Conservation (phyloP, 2,113 vertebrate species). For the Clarias gariepinus region DNA sequence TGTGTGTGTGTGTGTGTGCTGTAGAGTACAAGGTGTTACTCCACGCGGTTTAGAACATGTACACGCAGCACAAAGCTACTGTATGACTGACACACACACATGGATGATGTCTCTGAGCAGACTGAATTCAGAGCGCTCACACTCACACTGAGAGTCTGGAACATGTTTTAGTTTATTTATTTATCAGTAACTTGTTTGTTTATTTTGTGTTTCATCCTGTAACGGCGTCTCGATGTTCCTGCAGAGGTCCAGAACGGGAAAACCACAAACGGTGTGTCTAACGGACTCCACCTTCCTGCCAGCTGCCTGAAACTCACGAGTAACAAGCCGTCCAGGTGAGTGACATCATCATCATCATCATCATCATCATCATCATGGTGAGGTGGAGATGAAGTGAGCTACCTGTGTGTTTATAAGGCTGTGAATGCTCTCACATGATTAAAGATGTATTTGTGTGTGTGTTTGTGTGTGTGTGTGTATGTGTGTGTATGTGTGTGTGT, state of each 20-base stretch:
- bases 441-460: slow-evolving; percentile 26
- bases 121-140: neutral
- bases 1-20: neutral
- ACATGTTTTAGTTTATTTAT: neutral
- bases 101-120: neutral
- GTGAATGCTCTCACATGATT: neutral
- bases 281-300: slow-evolving; percentile 87
- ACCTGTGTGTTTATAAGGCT: neutral
- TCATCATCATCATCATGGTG: slow-evolving; percentile 66
- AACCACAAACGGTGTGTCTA: slow-evolving; percentile 87
- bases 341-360: slow-evolving; percentile 71
- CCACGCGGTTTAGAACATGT: neutral
- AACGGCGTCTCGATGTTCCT: neutral
- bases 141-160: neutral
- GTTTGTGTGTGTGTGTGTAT: slow-evolving; percentile 11
- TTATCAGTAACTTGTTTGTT: neutral
- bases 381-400: too few relatives aligned
- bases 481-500: slow-evolving; percentile 60
- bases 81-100: neutral
- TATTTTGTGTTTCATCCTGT: neutral
- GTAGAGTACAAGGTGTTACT: neutral
- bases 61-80: neutral
- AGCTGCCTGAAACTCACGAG: slow-evolving; percentile 82
- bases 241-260: slow-evolving; percentile 92
- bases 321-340: slow-evolving; percentile 64